phyloP scores from a whole-genome alignment of 2,797 vertebrate species.

The Nyctibius grandis region DNA sequence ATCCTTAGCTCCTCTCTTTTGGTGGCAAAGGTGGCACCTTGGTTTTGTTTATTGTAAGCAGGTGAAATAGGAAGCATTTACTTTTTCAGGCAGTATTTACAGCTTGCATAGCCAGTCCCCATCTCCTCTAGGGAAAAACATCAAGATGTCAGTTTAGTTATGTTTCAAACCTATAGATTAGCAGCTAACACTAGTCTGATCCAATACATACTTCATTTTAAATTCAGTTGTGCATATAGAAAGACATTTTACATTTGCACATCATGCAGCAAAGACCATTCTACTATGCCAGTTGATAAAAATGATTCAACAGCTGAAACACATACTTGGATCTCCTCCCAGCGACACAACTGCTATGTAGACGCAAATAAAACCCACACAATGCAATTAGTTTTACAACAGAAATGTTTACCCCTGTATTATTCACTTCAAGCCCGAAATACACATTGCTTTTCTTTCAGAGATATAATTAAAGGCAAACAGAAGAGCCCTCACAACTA shows the following conservation, averaged over 20 bases:
- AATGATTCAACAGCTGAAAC: constrained; percentile 28
- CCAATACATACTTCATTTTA: background rate
- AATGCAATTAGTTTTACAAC: constrained; percentile 1
- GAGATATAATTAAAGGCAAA: background rate
- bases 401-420: background rate
- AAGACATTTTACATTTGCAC: constrained; percentile 4
- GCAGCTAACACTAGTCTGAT: constrained; percentile 20
- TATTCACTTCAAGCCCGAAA: background rate
- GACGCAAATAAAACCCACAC: background rate
- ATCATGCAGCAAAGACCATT: constrained; percentile 13
- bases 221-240: constrained; percentile 17
- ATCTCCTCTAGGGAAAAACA: constrained; percentile 68
- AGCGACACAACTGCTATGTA: constrained; percentile 10
- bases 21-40: constrained; percentile 22
- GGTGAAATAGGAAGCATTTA: constrained; percentile 67
- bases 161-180: background rate
- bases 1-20: background rate
- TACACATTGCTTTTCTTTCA: background rate
- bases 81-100: constrained; percentile 67
- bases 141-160: constrained; percentile 63
- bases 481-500: background rate
- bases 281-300: constrained; percentile 2
- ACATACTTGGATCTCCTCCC: constrained; percentile 25
- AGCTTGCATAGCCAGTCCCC: constrained; percentile 67
- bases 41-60: constrained; percentile 39